Base-by-base conservation (phyloP, 2,113 vertebrate genomes). In the Ploceus nigricollis region DNA sequence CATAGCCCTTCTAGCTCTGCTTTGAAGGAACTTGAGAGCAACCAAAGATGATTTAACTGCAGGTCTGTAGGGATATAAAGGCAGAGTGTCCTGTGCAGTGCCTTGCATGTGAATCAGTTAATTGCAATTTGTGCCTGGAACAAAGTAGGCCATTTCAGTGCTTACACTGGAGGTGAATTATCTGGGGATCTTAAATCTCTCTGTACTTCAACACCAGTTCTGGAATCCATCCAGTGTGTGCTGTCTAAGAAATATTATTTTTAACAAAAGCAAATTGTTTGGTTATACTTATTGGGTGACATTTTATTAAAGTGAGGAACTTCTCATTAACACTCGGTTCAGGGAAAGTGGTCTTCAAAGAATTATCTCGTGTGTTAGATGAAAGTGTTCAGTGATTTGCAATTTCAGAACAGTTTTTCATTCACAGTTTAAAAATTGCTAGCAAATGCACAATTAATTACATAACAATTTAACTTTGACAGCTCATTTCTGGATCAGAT, bases 391-490 rank as follows among this genome's bases (percentile, higher is more conserved):
- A n/a, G 56, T 61, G 66, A 68, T 65, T 68, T 87, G 87, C 73
- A 85, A 66, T 95, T 94, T 93, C 82, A 94, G 37, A 54, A 35
- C n/a, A 63, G 66, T 87, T 88, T 91, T 71, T 79, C 69, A 83
- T 94, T 94, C 78, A 93, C 75, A 82, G 37, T 93, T 91, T 68
- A 88, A 87, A 97, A 96, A 91, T 85, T 72, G 50, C 35, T 53
- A 80, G 45, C 21, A 87, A 92, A 89, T 89, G 64, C 42, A 56
- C 42, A 88, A 90, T 95, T 87, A 96, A 95, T 93, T 93, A 77
- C 50, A 68, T 78, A 78, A 80, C 45, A 85, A 81, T 82, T 72
- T 95, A 87, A 91, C 57, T 94, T 40, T 82, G 70, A 87, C 81
- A 78, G 65, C 35, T 78, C 37, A 85, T 91, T 93, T 94, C 71